These are phyloP conservation scores for Streptopelia turtur DNA, from an alignment of 2,797 vertebrate genomes.

Conservation along the genomic window DNA sequence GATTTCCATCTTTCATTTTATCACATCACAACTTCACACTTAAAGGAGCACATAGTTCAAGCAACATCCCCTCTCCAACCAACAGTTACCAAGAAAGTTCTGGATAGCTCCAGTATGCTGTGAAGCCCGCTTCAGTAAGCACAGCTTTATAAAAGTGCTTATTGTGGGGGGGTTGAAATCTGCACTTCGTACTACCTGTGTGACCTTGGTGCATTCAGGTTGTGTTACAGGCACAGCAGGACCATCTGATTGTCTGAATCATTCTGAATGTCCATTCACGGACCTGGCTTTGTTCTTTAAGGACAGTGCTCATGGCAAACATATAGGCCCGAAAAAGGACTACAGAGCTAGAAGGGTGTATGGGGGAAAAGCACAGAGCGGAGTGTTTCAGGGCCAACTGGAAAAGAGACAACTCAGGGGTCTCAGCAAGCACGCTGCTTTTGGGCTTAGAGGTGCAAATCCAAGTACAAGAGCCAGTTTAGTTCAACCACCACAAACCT, in stretches of 20 bases:
- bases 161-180: neutral
- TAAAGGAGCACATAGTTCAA: neutral
- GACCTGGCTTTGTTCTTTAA: neutral
- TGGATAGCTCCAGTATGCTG: neutral
- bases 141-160: neutral
- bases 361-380: neutral
- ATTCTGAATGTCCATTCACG: rapidly evolving
- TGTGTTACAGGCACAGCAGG: neutral
- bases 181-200: rapidly evolving
- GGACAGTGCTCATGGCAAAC: rapidly evolving
- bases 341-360: neutral
- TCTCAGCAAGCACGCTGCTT: neutral
- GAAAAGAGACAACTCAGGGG: neutral
- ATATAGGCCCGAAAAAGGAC: neutral
- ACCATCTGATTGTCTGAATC: too few relatives aligned
- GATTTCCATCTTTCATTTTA: constrained; percentile 38
- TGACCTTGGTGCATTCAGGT: neutral
- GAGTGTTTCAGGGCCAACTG: neutral
- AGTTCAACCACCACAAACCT: neutral
- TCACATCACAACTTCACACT: neutral
- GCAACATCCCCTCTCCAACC: neutral
- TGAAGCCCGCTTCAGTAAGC: neutral
- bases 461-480: neutral
- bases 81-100: neutral
- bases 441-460: neutral